Evolutionary conservation across 2,888 invertebrate genomes (phyloP).

Genomic region (Lobophora halterata): DNA sequence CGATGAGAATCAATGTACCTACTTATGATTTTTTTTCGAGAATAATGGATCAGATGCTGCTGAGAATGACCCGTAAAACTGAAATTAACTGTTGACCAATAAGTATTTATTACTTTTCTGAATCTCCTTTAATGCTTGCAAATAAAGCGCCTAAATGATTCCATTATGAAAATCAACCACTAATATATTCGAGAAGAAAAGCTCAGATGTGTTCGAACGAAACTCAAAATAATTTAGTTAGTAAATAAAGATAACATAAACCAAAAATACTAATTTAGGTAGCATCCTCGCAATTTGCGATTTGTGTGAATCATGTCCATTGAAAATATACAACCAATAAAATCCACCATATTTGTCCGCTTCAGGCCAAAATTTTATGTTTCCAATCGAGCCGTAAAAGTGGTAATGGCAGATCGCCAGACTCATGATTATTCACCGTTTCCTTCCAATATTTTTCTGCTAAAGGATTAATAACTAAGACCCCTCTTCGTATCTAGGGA

Average conservation of each 20-base stretch:
- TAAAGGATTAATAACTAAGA: constrained; percentile 6
- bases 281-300: constrained; percentile 7
- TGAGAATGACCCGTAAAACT: constrained; percentile 1
- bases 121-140: too few relatives aligned
- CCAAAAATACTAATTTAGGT: constrained; percentile 1
- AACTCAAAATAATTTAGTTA: too few relatives aligned
- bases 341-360: constrained; percentile 25
- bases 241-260: too few relatives aligned
- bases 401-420: constrained; percentile 24
- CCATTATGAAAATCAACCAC: too few relatives aligned
- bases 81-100: background rate
- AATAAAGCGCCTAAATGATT: too few relatives aligned
- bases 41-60: too few relatives aligned
- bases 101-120: background rate
- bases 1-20: too few relatives aligned
- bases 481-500: constrained; percentile 5
- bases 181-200: too few relatives aligned
- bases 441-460: constrained; percentile 8
- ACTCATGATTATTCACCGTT: constrained; percentile 15
- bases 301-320: constrained; percentile 20
- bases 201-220: too few relatives aligned
- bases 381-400: constrained; percentile 22
- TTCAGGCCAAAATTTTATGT: constrained; percentile 22
- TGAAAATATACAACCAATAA: constrained; percentile 28
- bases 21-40: too few relatives aligned